A percentile compares a stretch with the other conserved stretches of the same genome.
Evolutionary conservation across 1,140 invertebrate genomes (phyloP).

Genomic region (Sitophilus oryzae): DNA sequence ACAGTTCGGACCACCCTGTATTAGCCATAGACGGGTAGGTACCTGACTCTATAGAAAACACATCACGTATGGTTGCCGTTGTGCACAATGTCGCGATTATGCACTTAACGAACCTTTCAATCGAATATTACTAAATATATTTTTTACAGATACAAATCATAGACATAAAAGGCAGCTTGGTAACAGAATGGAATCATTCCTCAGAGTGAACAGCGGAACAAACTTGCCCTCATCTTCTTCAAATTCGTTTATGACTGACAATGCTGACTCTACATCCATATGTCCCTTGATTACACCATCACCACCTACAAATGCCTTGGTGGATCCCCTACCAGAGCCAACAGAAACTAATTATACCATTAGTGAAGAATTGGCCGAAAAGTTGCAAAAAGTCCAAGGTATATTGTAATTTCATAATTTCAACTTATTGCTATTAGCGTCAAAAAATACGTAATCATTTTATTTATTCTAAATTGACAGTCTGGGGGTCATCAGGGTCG

Average conservation of each 20-base stretch:
- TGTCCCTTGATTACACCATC: slow-evolving; percentile 50
- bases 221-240: slow-evolving; percentile 31
- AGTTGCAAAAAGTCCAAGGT: slow-evolving; percentile 43
- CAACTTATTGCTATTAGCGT: background rate
- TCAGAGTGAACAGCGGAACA: slow-evolving; percentile 27
- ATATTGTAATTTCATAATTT: slow-evolving; percentile 4
- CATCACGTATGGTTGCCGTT: too few species aligned
- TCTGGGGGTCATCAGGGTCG: too few species aligned
- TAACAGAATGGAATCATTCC: slow-evolving; percentile 30
- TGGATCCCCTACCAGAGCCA: slow-evolving; percentile 46
- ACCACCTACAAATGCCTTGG: slow-evolving; percentile 46
- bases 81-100: too few species aligned
- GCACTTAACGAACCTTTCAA: too few species aligned
- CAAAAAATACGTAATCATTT: too few species aligned
- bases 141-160: background rate
- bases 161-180: background rate
- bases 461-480: too few species aligned
- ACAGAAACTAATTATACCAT: slow-evolving; percentile 32
- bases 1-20: too few species aligned
- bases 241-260: slow-evolving; percentile 46
- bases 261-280: slow-evolving; percentile 51
- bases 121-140: too few species aligned
- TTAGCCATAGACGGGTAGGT: too few species aligned
- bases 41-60: too few species aligned
- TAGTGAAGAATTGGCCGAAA: slow-evolving; percentile 37